Conservation (phyloP, 2,113 vertebrate genomes). For the Cacatua alba region DNA sequence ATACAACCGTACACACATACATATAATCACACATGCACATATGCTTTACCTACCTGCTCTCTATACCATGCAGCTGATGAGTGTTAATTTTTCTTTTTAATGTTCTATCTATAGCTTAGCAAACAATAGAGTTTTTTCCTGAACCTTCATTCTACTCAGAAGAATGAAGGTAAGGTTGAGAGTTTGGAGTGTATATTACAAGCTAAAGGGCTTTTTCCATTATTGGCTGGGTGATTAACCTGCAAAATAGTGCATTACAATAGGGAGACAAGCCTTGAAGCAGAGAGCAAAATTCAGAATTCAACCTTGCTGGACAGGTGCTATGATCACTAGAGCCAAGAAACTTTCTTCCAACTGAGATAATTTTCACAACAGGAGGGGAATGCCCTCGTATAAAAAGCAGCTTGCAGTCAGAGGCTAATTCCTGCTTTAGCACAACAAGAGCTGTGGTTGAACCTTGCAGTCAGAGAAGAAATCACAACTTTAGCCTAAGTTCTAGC, state of each 20-base stretch:
- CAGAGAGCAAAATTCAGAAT: background rate
- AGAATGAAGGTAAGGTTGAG: background rate
- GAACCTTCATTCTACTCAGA: background rate
- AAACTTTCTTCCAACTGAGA: background rate
- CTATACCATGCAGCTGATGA: background rate
- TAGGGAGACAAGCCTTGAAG: background rate
- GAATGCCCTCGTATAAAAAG: background rate
- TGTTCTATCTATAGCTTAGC: background rate
- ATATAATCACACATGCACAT: fast-evolving
- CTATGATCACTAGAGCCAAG: background rate
- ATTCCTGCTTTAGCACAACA: background rate
- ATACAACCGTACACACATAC: fast-evolving
- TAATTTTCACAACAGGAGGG: background rate
- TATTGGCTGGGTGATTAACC: background rate
- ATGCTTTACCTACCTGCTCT: background rate
- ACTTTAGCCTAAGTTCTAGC: background rate
- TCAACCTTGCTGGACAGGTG: background rate
- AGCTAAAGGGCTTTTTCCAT: background rate
- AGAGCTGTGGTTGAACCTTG: background rate
- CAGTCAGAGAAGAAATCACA: background rate
- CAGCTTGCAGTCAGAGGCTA: background rate
- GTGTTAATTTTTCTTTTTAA: background rate
- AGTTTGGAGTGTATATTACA: background rate
- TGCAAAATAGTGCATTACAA: background rate
- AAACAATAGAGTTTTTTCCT: background rate